Conservation (phyloP, 2,113 vertebrate genomes). For the Falco punctatus region DNA sequence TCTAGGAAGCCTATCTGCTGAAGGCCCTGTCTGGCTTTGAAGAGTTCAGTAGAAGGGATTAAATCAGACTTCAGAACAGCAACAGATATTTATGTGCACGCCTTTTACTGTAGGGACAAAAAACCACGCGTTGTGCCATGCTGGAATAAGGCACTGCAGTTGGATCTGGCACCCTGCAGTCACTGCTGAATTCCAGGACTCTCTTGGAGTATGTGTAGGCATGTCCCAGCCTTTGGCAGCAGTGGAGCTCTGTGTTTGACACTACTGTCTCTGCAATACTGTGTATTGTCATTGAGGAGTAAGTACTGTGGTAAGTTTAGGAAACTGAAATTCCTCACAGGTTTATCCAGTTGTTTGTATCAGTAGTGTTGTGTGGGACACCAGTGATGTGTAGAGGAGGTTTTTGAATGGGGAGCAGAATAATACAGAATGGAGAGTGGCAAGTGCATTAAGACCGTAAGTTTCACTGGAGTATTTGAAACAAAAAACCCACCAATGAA, state of each 20-base stretch:
- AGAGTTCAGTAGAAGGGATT: neutral
- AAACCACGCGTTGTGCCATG: neutral
- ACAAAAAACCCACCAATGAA: neutral
- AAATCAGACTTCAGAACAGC: neutral
- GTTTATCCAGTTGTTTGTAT: neutral
- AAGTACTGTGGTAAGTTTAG: neutral
- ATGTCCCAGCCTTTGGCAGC: neutral
- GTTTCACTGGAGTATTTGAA: neutral
- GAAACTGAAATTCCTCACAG: neutral
- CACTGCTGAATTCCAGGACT: neutral
- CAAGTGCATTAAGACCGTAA: neutral
- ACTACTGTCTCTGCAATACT: neutral
- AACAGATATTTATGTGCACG: neutral
- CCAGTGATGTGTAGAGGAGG: neutral
- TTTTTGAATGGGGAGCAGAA: neutral
- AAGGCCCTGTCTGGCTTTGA: neutral
- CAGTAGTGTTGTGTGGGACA: neutral
- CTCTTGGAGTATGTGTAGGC: fast-evolving
- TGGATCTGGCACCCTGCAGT: neutral
- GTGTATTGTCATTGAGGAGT: neutral
- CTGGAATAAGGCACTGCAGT: neutral
- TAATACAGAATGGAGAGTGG: neutral
- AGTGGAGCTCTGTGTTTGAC: neutral
- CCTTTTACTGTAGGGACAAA: neutral
- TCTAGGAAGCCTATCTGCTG: neutral